Evolutionary conservation across 2,888 invertebrate genomes (phyloP), one percentile per base, ranked within the genome.

Genomic region (Linnaemya tessellans): DNA sequence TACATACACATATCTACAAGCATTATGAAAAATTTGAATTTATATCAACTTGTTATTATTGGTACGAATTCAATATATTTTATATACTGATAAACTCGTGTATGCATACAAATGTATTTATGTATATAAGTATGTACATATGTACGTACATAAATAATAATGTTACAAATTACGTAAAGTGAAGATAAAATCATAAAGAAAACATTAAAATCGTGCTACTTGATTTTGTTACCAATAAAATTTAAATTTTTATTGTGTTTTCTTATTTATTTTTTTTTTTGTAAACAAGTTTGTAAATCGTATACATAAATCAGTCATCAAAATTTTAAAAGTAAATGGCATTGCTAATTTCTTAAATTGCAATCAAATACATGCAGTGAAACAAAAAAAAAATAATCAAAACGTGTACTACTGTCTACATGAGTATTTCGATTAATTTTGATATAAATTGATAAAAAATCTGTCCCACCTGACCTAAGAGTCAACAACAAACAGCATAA

Each of bases 251-350:
- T 67, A 22, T 49, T 49, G n/a, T 1, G 30, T 65, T 67, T 20
- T n/a, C 30, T 30, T 30, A 64, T 67, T 56, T 20, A 77, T 77
- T 58, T 77, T n/a, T 20, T 77, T 65, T 67, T 56, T 77, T 77
- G 30, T 35, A 38, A 78, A 51, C 68, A 43, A 70, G 60, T 60
- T 78, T 70, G 20, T 11, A 62, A 51, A 70, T 78, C 70, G 41
- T 56, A 71, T 18, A 43, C 9, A 64, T 43, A 54, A 71, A 54
- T 54, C 60, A 30, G 70, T 35, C 20, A 56, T 64, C 20, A 80
- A 71, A n/a, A 80, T 80, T 79, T 30, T 8, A 78, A 74, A 62
- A 78, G 60, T 64, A 71, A 80, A 80, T 71, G 79, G 71, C 62
- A 80, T 54, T 68, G 68, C 46, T 77, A 25, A 68, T 68, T 78